Conservation (phyloP, 2,113 vertebrate genomes). For the Junco hyemalis region DNA sequence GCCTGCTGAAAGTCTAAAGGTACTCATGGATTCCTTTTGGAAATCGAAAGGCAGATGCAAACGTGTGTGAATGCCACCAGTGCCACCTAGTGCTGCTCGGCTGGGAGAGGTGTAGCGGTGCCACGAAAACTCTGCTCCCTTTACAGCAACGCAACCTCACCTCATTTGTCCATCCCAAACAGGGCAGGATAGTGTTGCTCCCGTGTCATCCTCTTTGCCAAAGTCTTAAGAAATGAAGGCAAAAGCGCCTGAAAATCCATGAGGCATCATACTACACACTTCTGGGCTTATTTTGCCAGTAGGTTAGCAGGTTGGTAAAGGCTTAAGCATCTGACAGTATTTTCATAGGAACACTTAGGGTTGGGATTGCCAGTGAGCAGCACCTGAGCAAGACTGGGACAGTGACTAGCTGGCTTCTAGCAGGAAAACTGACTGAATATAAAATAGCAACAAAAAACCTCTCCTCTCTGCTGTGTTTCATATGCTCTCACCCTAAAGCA, state of each 20-base stretch:
- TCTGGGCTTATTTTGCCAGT: not conserved
- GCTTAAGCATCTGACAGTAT: not conserved
- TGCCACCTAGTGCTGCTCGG: constrained; percentile 68
- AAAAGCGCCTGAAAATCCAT: not conserved
- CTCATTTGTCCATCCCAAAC: not conserved
- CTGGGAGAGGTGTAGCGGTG: rapidly evolving
- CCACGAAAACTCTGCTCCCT: not conserved
- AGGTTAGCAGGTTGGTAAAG: not conserved
- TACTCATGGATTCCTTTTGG: not conserved
- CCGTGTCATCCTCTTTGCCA: not conserved
- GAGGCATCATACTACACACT: not conserved
- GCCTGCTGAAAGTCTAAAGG: constrained; percentile 18
- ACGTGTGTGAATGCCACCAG: constrained; percentile 52
- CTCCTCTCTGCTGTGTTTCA: not conserved
- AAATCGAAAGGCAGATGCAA: not conserved
- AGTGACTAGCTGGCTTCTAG: not conserved
- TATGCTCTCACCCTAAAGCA: not conserved
- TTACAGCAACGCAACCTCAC: not conserved
- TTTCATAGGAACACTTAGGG: not conserved
- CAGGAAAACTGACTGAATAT: not conserved
- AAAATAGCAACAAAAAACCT: not conserved
- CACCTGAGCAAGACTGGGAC: not conserved
- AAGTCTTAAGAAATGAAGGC: not conserved
- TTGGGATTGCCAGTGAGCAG: not conserved
- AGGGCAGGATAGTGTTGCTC: not conserved